Evolutionary conservation across 1,140 invertebrate species (phyloP), one percentile per base, ranked within the genome.

Genomic region (Temnothorax curvispinosus): DNA sequence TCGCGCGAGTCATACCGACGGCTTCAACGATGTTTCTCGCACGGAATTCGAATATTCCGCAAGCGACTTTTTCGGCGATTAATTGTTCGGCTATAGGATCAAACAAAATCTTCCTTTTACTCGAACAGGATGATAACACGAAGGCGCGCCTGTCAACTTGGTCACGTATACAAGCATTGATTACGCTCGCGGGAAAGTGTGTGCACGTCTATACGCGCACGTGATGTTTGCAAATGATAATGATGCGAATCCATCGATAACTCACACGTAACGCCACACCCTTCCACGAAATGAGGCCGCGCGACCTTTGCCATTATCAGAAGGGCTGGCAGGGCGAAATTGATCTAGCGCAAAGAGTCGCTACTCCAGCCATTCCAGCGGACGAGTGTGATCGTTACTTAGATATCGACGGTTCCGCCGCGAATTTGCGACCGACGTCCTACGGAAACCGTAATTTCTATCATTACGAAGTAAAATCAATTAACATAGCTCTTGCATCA

Each of bases 221-320:
- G 81, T 90, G 27, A 27, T 27, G 89, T 90, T 90, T 88, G 80
- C 86, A 11, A 88, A 80, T 87, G 74, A 64, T 71, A 84, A 89
- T 81, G 27, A 80, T 35, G 74, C 75, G 58, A 82, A 89, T 85
- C 11, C 56, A 52, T 58, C 78, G 85, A 89, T 80, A 90, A 13
- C 13, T 50, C 38, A 60, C 80, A 88, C 69, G 75, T 76, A 77
- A 90, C 32, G 76, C 80, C 89, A 74, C 89, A 60, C 89, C 89
- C 71, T 86, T 38, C 41, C 21, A 71, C 18, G 32, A 75, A 90
- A 88, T 56, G 38, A 76, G 52, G 5, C 35, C 78, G 76, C 32
- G 4, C 67, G 18, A 69, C 18, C 38, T 87, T 85, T 67, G 27
- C 62, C 56, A 89, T 84, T 71, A 47, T 35, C 76, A 50, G 32